A percentile compares a stretch with the other conserved stretches of the same genome.
Evolutionary conservation across 2,797 vertebrate genomes (phyloP).

Genomic region (Pipistrellus nathusii): DNA sequence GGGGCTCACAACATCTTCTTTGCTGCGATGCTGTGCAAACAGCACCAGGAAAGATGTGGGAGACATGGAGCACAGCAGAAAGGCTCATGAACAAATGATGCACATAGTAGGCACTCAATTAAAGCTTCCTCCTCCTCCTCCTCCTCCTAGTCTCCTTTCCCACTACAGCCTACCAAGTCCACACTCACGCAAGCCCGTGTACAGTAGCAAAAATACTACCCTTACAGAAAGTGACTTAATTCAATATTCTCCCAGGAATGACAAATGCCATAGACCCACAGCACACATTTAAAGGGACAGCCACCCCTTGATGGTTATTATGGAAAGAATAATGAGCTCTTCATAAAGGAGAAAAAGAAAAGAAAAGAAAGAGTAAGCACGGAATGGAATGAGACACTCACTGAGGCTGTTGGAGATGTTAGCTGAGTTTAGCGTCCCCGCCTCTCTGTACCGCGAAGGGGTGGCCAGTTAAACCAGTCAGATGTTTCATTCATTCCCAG

Average conservation of each 20-base stretch:
- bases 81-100: fast-evolving
- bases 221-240: not conserved
- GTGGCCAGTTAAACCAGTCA: slow-evolving; percentile 67
- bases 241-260: slow-evolving; percentile 10
- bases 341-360: slow-evolving; percentile 61
- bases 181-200: not conserved
- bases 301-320: slow-evolving; percentile 51
- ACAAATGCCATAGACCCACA: not conserved
- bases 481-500: slow-evolving; percentile 68
- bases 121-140: too few species aligned
- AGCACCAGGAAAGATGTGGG: fast-evolving
- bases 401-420: slow-evolving; percentile 54
- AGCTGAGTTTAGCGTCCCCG: slow-evolving; percentile 68
- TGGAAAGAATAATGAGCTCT: slow-evolving; percentile 49
- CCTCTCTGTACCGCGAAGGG: not conserved
- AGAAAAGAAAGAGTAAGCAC: slow-evolving; percentile 65
- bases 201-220: not conserved
- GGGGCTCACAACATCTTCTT: not conserved
- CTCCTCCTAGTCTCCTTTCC: not conserved
- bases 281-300: not conserved
- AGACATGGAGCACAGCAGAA: not conserved
- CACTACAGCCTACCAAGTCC: not conserved
- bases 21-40: too few species aligned
- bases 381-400: slow-evolving; percentile 69
- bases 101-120: not conserved